These are phyloP conservation scores for Melanophora roralis DNA, from an alignment of 2,888 invertebrate genomes.

Conservation along the genomic window DNA sequence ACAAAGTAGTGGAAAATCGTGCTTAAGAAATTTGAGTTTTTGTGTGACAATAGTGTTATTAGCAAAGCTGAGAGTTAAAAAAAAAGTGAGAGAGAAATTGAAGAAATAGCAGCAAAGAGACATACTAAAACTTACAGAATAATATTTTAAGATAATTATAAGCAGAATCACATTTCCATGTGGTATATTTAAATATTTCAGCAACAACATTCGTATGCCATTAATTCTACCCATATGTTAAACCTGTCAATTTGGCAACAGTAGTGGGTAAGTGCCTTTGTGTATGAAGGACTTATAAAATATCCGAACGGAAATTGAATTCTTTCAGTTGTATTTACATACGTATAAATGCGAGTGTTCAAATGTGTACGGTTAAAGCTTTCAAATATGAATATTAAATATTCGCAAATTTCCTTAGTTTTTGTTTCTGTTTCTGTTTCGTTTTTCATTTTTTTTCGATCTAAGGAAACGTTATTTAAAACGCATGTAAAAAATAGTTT, in stretches of 20 bases:
- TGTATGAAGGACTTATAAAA: conserved; percentile 1
- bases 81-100: no score
- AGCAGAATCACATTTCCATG: not conserved
- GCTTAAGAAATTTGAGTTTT: conserved; percentile 20
- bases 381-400: conserved; percentile 26
- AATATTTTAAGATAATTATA: not conserved
- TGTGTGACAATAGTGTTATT: not conserved
- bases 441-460: not conserved
- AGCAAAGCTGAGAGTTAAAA: no score
- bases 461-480: conserved; percentile 33
- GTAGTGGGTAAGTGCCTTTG: not conserved
- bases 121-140: not conserved
- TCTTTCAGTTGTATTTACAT: conserved; percentile 36
- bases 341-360: not conserved
- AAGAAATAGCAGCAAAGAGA: not conserved
- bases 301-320: conserved; percentile 64
- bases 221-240: conserved; percentile 12
- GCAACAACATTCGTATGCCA: not conserved
- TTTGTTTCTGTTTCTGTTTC: not conserved
- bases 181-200: not conserved
- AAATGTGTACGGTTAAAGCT: not conserved
- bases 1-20: not conserved
- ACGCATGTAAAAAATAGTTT: conserved; percentile 28
- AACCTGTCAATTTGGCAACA: not conserved
- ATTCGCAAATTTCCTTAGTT: not conserved